These are phyloP conservation scores for Colossoma macropomum DNA, from an alignment of 2,113 vertebrate genomes.

Conservation along the genomic window DNA sequence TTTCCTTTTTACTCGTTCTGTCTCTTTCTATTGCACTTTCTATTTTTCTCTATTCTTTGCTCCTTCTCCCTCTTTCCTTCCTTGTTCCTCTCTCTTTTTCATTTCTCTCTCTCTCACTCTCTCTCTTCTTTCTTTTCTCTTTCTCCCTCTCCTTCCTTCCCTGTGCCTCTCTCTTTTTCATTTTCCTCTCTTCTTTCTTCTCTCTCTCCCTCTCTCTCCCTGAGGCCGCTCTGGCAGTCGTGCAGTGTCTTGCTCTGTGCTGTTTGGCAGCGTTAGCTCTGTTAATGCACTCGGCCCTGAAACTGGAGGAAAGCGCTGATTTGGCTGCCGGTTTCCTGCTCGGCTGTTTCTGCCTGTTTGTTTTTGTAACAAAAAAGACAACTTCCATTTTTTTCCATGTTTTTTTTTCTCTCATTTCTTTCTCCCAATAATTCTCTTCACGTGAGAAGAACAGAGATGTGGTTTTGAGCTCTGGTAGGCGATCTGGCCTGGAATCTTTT, in stretches of 20 bases:
- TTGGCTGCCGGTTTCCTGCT: not conserved
- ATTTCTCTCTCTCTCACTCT: not conserved
- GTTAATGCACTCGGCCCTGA: too few relatives aligned
- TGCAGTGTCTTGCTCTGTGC: too few relatives aligned
- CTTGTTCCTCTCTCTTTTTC: accelerated
- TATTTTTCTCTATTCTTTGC: not conserved
- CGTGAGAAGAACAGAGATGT: not conserved
- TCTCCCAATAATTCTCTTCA: not conserved
- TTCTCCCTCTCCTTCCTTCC: not conserved
- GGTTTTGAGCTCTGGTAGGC: not conserved
- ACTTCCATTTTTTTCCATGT: too few relatives aligned
- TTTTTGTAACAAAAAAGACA: not conserved
- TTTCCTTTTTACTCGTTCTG: conserved; percentile 2
- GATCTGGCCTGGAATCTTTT: too few relatives aligned
- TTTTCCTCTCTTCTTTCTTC: not conserved
- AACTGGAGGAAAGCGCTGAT: not conserved
- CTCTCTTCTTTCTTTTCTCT: not conserved
- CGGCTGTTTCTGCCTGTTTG: not conserved
- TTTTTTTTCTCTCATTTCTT: not conserved
- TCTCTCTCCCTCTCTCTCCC: not conserved
- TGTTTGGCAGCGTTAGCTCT: too few relatives aligned
- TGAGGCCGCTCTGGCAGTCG: too few relatives aligned
- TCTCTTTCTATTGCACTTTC: not conserved
- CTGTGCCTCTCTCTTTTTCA: not conserved
- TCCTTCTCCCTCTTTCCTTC: too few relatives aligned